Conservation (phyloP, 1,140 invertebrate species). For the Triops longicaudatus region DNA sequence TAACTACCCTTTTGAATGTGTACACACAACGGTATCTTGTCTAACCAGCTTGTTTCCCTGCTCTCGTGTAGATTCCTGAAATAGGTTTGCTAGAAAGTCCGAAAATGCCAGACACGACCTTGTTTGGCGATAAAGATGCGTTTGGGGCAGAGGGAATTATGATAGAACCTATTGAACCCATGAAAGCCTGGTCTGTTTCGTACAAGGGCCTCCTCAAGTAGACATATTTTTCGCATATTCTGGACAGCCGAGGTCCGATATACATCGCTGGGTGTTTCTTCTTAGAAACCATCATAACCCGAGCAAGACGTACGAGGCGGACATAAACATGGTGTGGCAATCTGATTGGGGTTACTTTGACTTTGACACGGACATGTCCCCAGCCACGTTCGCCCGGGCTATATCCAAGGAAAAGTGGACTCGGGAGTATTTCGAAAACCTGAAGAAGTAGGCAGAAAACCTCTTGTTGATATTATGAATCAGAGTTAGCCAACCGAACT, state of each 20-base stretch:
- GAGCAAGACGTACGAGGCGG: slow-evolving; percentile 34
- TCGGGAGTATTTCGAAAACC: slow-evolving; percentile 51
- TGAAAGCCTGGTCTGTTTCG: slow-evolving; percentile 54
- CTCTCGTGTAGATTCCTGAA: slow-evolving; percentile 44
- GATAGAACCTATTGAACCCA: slow-evolving; percentile 51
- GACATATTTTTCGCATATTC: slow-evolving; percentile 23
- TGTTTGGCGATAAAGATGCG: slow-evolving; percentile 42
- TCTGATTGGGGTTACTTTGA: slow-evolving; percentile 46
- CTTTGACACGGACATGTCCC: slow-evolving; percentile 55
- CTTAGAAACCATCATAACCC: slow-evolving; percentile 24
- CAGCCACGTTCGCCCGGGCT: slow-evolving; percentile 47
- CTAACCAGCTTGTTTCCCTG: not conserved
- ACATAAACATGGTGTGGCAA: slow-evolving; percentile 39
- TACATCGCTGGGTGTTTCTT: not conserved
- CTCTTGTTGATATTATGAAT: slow-evolving; percentile 27
- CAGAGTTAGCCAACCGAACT: not conserved
- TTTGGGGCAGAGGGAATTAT: slow-evolving; percentile 55
- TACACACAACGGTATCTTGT: not conserved
- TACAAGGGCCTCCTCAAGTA: slow-evolving; percentile 57
- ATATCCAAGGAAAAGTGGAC: slow-evolving; percentile 58
- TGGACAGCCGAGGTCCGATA: not conserved
- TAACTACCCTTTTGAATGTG: not conserved
- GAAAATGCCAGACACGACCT: slow-evolving; percentile 54
- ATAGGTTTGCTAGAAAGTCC: slow-evolving; percentile 54
- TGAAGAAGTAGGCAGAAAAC: slow-evolving; percentile 47